Base-by-base conservation (phyloP, 1,140 invertebrate species). In the Dendroctonus ponderosae region DNA sequence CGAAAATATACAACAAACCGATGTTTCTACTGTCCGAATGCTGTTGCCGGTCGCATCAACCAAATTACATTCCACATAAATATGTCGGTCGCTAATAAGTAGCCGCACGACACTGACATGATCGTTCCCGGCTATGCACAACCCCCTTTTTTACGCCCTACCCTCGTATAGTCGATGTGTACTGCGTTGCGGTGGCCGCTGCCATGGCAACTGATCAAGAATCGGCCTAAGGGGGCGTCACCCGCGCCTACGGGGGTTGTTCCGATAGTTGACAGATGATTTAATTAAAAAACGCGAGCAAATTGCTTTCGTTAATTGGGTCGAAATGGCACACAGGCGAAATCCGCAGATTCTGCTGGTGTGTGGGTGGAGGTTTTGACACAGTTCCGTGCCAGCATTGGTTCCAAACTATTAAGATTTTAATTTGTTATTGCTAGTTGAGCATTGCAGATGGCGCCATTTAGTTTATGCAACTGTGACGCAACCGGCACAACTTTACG, bases 51-150 rank as follows among this genome's bases (percentile, higher is more conserved):
- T 42, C 38, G 59, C 48, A 51, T 62, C 48, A 52, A 52, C 48
- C 59, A 42, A 52, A 62, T 62, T 51, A 52, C 40, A 62, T 51
- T 62, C 38, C 51, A 62, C 51, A 62, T 62, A 62, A 62, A 62
- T 62, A 52, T 61, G 12, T 53, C 39, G n/a, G 54, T 42, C 54
- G 41, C n/a, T 7, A 42, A 57, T 57, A 42, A 57, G 5, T 57
- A 38, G 51, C 26, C 26, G 26, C 26, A 26, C 26, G 26, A 26
- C 26, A 53, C 26, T 14, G 37, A 53, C 9, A 51, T 9, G 43
- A 12, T 46, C 8, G 8, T 46, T 11, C 8, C 1, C 43, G 4
- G 12, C 43, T 11, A n/a, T n/a, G n/a, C n/a, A n/a, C n/a, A n/a
- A n/a, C n/a, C 8, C 8, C 1, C 4, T 46, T 46, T 46, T 46